These are phyloP conservation scores for Plusia festucae DNA, from an alignment of 2,888 invertebrate genomes.

Conservation along the genomic window DNA sequence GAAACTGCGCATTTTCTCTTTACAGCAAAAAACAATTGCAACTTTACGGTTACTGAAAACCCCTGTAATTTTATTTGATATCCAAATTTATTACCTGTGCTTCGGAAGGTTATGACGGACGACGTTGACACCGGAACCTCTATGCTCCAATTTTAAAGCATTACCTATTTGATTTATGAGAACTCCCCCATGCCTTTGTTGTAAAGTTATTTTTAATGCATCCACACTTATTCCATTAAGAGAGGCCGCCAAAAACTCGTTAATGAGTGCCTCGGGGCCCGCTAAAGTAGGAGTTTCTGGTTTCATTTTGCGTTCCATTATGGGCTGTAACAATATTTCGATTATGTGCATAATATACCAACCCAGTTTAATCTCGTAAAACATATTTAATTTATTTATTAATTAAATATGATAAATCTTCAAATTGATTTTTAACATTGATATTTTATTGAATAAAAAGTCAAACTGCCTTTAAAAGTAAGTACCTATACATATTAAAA, in stretches of 20 bases:
- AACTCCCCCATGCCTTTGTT: conserved; percentile 37
- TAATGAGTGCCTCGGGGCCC: conserved; percentile 49
- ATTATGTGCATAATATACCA: conserved; percentile 37
- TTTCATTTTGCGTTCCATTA: conserved; percentile 49
- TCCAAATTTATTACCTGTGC: conserved; percentile 42
- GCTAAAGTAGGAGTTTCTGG: conserved; percentile 39
- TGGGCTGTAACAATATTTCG: conserved; percentile 24
- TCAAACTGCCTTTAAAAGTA: too few relatives aligned
- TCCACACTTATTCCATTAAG: conserved; percentile 54
- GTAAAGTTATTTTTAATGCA: conserved; percentile 54
- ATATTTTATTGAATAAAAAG: too few relatives aligned
- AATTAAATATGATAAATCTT: neutral
- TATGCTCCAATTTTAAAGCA: conserved; percentile 36
- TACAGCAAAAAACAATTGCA: conserved; percentile 39
- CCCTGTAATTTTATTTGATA: conserved; percentile 46
- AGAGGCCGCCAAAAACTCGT: conserved; percentile 44
- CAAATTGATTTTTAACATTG: neutral
- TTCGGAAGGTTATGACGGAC: conserved; percentile 26
- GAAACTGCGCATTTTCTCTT: conserved; percentile 29
- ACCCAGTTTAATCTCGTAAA: neutral
- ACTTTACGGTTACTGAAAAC: conserved; percentile 47
- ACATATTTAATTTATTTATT: neutral
- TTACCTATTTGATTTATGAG: conserved; percentile 49
- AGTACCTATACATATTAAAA: too few relatives aligned
- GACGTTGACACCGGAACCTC: conserved; percentile 34